Base-by-base conservation (phyloP, 2,113 vertebrate genomes). In the Albula goreensis region DNA sequence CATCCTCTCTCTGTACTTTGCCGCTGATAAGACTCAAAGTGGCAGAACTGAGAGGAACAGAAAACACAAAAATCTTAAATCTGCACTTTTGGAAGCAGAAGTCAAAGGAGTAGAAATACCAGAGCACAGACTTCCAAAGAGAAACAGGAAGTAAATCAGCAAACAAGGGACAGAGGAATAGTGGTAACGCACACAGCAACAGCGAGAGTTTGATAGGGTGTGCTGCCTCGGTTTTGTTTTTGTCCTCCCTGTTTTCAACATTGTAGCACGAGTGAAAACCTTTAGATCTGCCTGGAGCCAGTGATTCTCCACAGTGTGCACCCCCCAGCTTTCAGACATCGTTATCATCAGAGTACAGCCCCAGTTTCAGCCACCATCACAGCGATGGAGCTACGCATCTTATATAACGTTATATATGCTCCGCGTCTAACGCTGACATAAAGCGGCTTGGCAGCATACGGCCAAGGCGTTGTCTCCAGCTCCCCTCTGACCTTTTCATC, bases 291-390 rank as follows among this genome's bases (percentile, higher is more conserved):
- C 60, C 50, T 31, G 22, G 60, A 52, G 83, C 83, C 49, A 51
- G 9, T n/a, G 63, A 74, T 84, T 84, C n/a, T 49, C 83, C 63
- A 51, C 83, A 52, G 83, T 3, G 56, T 12, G 31, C 53, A 6
- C 70, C 70, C 56, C 66, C 63, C 60, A 74, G 0, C 50, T 17
- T 83, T 83, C 41, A 83, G 25, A 15, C 53, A 83, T n/a, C 25
- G 53, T 83, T 83, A 83, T 83, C 81, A 48, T 74, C 83, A 77
- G 83, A 5, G 41, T 7, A 49, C 82, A 83, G 82, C 50, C 19
- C 83, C 41, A 50, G 49, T n/a, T 77, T 13, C 41, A 22, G 83
- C n/a, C 41, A 56, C 31, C 53, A 49, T 41, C 82, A 83, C 56
- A 5, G 2, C 19, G 48, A 13, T 19, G 31, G 0, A 60, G 52